Evolutionary conservation across 2,113 vertebrate genomes (phyloP).

Genomic region (Strigops habroptila): DNA sequence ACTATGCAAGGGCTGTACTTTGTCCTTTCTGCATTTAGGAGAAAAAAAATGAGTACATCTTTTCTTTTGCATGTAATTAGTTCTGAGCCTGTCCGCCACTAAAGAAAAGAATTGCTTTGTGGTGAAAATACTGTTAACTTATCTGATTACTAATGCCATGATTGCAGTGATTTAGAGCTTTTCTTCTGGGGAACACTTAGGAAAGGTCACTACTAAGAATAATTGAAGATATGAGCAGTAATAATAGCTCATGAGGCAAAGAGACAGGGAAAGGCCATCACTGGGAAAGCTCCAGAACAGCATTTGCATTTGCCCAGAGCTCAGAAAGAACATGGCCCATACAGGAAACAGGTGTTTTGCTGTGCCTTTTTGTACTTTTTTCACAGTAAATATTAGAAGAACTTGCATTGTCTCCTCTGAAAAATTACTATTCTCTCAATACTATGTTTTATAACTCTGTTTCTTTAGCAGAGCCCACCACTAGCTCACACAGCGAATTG

Average conservation of each 20-base stretch:
- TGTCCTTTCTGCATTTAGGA: background rate
- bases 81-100: background rate
- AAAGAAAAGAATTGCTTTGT: background rate
- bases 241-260: background rate
- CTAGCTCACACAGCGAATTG: background rate
- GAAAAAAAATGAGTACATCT: accelerated
- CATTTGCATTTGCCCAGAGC: background rate
- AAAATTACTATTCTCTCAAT: background rate
- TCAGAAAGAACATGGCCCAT: background rate
- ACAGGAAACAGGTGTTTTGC: background rate
- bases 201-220: slow-evolving; percentile 5
- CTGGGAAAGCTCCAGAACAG: background rate
- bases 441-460: background rate
- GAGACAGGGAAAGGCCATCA: background rate
- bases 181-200: background rate
- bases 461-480: background rate
- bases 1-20: background rate
- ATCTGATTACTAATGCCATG: background rate
- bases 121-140: background rate
- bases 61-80: background rate
- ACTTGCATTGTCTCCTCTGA: background rate
- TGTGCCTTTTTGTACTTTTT: background rate
- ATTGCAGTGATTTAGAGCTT: background rate
- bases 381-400: background rate
- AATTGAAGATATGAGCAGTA: slow-evolving; percentile 22